Evolutionary conservation across 1,140 invertebrate species (phyloP).

Genomic region (Eumeta japonica): DNA sequence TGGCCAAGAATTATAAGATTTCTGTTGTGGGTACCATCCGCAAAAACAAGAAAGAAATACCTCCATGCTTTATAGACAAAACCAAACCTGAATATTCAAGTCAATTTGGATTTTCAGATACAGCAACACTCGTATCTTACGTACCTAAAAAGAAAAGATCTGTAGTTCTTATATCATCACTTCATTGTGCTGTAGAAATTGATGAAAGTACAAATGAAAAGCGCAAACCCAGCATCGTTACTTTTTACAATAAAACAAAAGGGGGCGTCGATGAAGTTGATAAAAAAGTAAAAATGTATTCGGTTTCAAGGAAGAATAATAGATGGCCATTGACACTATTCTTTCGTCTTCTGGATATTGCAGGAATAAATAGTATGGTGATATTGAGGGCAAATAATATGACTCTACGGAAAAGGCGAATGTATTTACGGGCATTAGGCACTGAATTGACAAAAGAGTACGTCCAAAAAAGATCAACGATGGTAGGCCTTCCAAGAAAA

Average conservation of each 20-base stretch:
- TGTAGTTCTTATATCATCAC: conserved; percentile 26
- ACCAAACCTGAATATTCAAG: conserved; percentile 20
- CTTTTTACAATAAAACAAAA: conserved; percentile 29
- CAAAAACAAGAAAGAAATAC: conserved; percentile 40
- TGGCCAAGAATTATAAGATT: conserved; percentile 26
- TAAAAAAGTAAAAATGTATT: conserved; percentile 22
- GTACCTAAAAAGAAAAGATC: conserved; percentile 29
- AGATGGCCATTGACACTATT: conserved; percentile 23
- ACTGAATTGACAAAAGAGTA: no score
- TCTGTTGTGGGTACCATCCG: conserved; percentile 33
- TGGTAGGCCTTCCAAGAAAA: conserved; percentile 17
- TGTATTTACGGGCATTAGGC: conserved; percentile 20
- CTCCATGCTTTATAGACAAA: conserved; percentile 20
- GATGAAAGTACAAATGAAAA: no score
- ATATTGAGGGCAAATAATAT: conserved; percentile 20
- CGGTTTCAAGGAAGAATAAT: conserved; percentile 20
- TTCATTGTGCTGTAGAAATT: conserved; percentile 27
- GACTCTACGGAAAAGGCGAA: conserved; percentile 15
- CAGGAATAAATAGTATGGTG: conserved; percentile 20
- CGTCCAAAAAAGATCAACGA: no score
- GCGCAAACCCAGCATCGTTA: conserved; percentile 28
- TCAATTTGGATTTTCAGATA: no score
- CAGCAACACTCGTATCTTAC: conserved; percentile 28
- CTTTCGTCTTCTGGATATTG: conserved; percentile 19
- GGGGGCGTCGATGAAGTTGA: no score